Base-by-base conservation (phyloP, 2,888 invertebrate species). In the Cryptocephalus moraei region DNA sequence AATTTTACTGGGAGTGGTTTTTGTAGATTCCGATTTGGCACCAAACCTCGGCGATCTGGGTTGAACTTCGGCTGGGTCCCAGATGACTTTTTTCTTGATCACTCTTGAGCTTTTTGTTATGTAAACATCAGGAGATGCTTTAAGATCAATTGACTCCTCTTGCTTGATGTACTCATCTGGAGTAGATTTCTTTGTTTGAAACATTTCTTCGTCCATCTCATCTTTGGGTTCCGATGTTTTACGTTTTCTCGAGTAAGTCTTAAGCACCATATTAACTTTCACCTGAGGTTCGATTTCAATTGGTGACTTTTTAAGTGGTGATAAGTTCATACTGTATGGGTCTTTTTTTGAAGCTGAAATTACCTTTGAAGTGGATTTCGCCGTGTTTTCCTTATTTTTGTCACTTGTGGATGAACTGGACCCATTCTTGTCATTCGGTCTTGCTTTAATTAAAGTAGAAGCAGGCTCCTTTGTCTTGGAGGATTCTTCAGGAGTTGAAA, bases 51-150 rank as follows among this genome's bases (percentile, higher is more conserved):
- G 42, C 10, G 55, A 52, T 43, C 55, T 54, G 9, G 53, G 41
- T 1, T 57, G 52, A 44, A 50, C 75, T 61, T 79, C 80, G 56
- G 79, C 80, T 8, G 84, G 84, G 67, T 85, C 84, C 79, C 82
- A 85, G 54, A 84, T 84, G 6, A 84, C 78, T 69, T 84, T 84
- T 53, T 79, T 80, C 62, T 84, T 85, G 32, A 85, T 82, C 13
- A 84, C 74, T 57, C 84, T 67, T 3, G 73, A 69, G 49, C 70
- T 69, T 54, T 71, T 72, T 11, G 71, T 72, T 1, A 70, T 56
- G 48, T 70, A 70, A 32, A 59, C 63, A 11, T 55, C 48, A 13
- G 58, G 33, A 8, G 51, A 45, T 8, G 51, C 33, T 14, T n/a
- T 10, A 8, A 10, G 13, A 4, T 40, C 14, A 9, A 12, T 32